Evolutionary conservation across 2,888 invertebrate genomes (phyloP).

Genomic region (Epistrophe grossulariae): DNA sequence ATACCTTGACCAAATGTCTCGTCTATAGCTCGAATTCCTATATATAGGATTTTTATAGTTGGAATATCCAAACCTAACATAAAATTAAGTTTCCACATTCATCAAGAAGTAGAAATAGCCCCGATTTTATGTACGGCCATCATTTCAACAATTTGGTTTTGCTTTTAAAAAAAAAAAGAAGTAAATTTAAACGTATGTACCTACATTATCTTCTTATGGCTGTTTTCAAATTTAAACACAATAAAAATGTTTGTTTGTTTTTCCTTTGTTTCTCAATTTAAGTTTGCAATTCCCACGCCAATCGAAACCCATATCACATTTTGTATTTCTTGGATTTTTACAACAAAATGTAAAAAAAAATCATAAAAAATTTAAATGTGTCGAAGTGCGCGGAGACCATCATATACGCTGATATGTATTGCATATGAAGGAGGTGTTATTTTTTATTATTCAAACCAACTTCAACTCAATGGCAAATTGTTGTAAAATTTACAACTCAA

Average conservation of each 20-base stretch:
- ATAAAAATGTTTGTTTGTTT: background rate
- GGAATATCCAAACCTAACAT: constrained; percentile 25
- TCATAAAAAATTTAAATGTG: background rate
- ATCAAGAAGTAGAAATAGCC: constrained; percentile 28
- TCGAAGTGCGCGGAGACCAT: background rate
- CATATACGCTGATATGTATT: background rate
- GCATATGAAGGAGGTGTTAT: constrained; percentile 4
- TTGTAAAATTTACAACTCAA: constrained; percentile 56
- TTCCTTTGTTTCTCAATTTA: background rate
- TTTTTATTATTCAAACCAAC: constrained; percentile 16
- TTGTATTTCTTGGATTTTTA: background rate
- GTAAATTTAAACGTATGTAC: background rate
- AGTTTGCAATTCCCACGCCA: constrained; percentile 24
- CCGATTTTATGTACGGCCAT: constrained; percentile 4
- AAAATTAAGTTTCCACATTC: constrained; percentile 49
- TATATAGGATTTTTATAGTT: constrained; percentile 24
- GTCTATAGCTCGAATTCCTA: constrained; percentile 11
- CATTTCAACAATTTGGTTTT: background rate
- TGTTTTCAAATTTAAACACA: background rate
- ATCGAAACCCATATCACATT: constrained; percentile 21
- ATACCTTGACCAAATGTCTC: constrained; percentile 25
- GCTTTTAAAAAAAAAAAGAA: constrained; percentile 3
- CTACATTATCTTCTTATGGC: too few relatives aligned
- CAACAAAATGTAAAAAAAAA: constrained; percentile 9
- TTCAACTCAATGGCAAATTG: constrained; percentile 31